phyloP scores from a whole-genome alignment of 2,888 invertebrate species.

The Andrena hattorfiana region DNA sequence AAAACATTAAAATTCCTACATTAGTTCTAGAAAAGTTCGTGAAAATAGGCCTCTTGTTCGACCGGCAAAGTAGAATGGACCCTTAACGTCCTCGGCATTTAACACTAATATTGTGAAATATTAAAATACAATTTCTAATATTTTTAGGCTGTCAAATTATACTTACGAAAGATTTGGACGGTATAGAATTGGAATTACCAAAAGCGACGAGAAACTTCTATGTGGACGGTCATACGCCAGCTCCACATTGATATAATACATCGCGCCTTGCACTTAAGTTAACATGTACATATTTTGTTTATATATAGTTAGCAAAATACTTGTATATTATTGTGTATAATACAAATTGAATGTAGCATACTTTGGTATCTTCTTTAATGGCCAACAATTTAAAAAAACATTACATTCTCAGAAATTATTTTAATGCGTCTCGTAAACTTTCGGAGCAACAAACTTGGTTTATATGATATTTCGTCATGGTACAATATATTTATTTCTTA shows the following conservation, averaged over 20 bases:
- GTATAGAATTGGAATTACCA: constrained; percentile 93
- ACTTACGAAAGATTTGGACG: constrained; percentile 94
- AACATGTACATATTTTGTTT: constrained; percentile 56
- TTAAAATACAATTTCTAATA: constrained; percentile 31
- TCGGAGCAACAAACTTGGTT: constrained; percentile 54
- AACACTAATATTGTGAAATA: constrained; percentile 2
- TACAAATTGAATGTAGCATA: constrained; percentile 27
- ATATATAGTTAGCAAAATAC: constrained; percentile 32
- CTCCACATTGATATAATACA: constrained; percentile 91
- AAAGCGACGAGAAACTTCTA: constrained; percentile 97
- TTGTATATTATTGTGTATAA: constrained; percentile 28
- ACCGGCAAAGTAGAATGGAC: too few species aligned
- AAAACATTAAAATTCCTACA: too few species aligned
- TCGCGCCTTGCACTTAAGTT: constrained; percentile 4
- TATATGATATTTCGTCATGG: constrained; percentile 72
- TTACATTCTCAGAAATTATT: constrained; percentile 44
- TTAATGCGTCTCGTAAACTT: constrained; percentile 56
- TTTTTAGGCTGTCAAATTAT: constrained; percentile 95
- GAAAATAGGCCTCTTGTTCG: too few species aligned
- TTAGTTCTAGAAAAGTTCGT: too few species aligned
- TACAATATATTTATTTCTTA: constrained; percentile 82
- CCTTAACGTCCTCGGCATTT: neutral
- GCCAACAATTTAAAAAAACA: constrained; percentile 20
- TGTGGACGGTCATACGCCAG: constrained; percentile 98
- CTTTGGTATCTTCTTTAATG: constrained; percentile 15